Evolutionary conservation across 1,140 invertebrate species (phyloP), one percentile per base, ranked within the genome.

Genomic region (Odontomachus brunneus): DNA sequence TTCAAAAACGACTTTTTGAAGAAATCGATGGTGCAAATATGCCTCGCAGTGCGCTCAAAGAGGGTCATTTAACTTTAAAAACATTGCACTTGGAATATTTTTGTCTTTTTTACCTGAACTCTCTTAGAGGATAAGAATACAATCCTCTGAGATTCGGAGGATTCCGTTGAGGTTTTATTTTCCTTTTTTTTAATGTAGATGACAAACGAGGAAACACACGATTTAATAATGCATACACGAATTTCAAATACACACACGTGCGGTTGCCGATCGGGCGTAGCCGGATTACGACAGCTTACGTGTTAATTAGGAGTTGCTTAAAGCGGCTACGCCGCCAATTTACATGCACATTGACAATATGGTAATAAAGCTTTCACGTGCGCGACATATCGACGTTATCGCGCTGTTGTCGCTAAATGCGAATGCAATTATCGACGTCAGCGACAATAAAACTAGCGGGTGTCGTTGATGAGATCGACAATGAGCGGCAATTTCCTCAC

Each of bases 401-500:
- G 51, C 3, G 17, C 15, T 78, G 63, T 15, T 78, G 63, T 80
- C 17, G 19, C 14, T 59, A 59, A 69, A 80, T 48, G n/a, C 33
- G 33, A 69, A 57, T 26, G 22, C 29, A 44, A 80, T 80, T 80
- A 80, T 59, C 38, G 65, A 7, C 44, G 66, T 1, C 38, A 19
- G 15, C 19, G 24, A 48, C 38, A 29, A 71, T 80, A 80, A 80
- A 80, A 80, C 22, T 38, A 24, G 15, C 66, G 24, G 5, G 12
- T 33, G 14, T 60, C 22, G 22, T 19, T 57, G 51, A 71, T 71
- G 75, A 48, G 65, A 26, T 57, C 17, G 65, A 71, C 65, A 80
- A 80, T 80, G 51, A 69, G 15, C 49, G n/a, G 12, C 65, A 69
- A 71, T 80, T 44, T 29, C n/a, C 33, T 69, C 63, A 69, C 63